These are phyloP conservation scores for Platycheirus rosarum DNA, from an alignment of 2,888 invertebrate species.

Conservation along the genomic window DNA sequence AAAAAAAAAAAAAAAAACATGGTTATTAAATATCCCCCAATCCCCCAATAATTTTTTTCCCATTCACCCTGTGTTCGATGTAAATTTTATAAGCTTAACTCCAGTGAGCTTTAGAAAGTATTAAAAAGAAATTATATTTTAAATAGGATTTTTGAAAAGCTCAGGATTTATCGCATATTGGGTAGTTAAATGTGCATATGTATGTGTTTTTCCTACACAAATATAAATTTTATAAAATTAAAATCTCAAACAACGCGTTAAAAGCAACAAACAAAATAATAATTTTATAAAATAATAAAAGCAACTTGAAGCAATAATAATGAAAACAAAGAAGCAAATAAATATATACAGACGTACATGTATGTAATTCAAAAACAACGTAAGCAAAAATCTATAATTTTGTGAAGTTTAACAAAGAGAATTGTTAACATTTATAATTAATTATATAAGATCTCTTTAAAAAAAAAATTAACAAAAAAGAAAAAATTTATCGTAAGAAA, in stretches of 20 bases:
- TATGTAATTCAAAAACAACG: constrained; percentile 48
- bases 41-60: not conserved
- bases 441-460: constrained; percentile 68
- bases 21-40: no score
- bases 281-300: constrained; percentile 37
- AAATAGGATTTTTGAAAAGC: not conserved
- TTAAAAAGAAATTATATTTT: no score
- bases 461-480: constrained; percentile 10
- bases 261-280: constrained; percentile 18
- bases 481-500: no score
- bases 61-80: constrained; percentile 30
- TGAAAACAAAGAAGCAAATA: constrained; percentile 33
- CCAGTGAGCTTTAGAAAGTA: constrained; percentile 1
- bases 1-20: no score
- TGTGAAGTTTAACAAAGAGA: constrained; percentile 45
- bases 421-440: constrained; percentile 69
- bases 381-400: constrained; percentile 43
- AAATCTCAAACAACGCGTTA: constrained; percentile 51
- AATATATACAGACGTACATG: constrained; percentile 24
- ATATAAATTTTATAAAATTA: constrained; percentile 33
- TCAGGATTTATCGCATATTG: constrained; percentile 12
- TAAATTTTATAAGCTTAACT: not conserved
- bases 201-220: not conserved
- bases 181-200: constrained; percentile 12
- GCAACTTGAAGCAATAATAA: constrained; percentile 58